Evolutionary conservation across 64 coral and sea anemone genomes (phyloP).

Genomic region (Trachythela sp.): DNA sequence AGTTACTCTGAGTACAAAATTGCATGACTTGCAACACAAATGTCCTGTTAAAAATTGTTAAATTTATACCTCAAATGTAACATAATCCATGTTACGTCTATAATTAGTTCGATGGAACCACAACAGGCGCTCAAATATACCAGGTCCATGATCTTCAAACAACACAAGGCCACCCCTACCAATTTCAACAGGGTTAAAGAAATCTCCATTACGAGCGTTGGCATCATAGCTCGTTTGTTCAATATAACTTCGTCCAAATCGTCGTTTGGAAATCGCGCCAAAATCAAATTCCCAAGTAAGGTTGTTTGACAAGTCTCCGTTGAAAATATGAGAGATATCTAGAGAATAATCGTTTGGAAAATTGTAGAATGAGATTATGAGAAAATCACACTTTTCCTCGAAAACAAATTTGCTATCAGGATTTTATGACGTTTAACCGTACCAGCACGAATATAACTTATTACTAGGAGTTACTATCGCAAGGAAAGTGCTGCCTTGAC

Average conservation of each 20-base stretch:
- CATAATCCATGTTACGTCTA: not conserved
- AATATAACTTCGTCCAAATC: not conserved
- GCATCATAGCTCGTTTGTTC: conserved; percentile 14
- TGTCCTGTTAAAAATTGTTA: too few relatives aligned
- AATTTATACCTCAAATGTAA: conserved; percentile 2
- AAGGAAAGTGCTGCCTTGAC: too few relatives aligned
- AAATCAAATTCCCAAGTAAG: not conserved
- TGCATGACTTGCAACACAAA: too few relatives aligned
- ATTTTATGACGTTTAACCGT: too few relatives aligned
- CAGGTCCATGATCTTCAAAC: not conserved
- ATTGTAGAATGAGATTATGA: too few relatives aligned
- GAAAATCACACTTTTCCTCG: too few relatives aligned
- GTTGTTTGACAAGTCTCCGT: not conserved
- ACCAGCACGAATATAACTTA: too few relatives aligned
- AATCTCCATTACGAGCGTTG: conserved; percentile 4
- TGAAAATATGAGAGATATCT: conserved; percentile 16
- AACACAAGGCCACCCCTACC: not conserved
- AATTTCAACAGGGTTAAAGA: not conserved
- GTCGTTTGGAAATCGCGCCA: not conserved
- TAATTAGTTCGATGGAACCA: not conserved
- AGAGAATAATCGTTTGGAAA: not conserved
- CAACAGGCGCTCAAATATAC: not conserved
- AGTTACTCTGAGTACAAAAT: too few relatives aligned
- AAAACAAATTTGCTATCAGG: too few relatives aligned
- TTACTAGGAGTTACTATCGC: too few relatives aligned